A percentile compares a stretch with the other conserved stretches of the same genome.
phyloP scores from a whole-genome alignment of 2,888 invertebrate species.

The Eremobia ochroleuca region DNA sequence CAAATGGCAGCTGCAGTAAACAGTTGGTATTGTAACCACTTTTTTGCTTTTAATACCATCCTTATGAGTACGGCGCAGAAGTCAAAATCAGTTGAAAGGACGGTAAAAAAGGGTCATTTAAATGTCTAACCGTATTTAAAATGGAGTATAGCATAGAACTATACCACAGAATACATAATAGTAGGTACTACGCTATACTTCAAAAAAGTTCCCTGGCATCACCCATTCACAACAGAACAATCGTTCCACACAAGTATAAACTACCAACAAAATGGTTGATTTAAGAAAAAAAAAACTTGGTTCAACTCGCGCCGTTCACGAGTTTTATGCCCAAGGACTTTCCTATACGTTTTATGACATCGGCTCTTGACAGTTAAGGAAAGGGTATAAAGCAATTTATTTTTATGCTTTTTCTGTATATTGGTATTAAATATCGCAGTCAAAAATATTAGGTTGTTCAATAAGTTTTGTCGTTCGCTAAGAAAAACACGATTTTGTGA shows the following conservation, averaged over 20 bases:
- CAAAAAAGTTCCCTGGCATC: conserved; percentile 20
- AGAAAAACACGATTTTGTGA: too few species aligned
- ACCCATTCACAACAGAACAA: conserved; percentile 48
- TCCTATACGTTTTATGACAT: conserved; percentile 59
- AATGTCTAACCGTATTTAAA: too few species aligned
- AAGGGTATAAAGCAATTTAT: conserved; percentile 63
- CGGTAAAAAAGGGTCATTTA: too few species aligned
- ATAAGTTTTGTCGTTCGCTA: too few species aligned
- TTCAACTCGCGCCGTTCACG: conserved; percentile 42
- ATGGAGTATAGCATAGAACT: background rate
- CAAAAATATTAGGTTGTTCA: too few species aligned
- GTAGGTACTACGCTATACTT: too few species aligned
- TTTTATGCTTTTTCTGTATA: conserved; percentile 60
- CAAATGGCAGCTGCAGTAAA: too few species aligned
- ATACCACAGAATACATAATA: too few species aligned
- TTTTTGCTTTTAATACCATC: too few species aligned
- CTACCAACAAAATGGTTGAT: conserved; percentile 51
- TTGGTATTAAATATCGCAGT: conserved; percentile 56
- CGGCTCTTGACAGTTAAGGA: conserved; percentile 52
- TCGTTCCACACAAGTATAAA: conserved; percentile 22
- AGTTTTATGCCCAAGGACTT: conserved; percentile 64
- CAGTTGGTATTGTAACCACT: too few species aligned
- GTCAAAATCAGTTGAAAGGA: too few species aligned
- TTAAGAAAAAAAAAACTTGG: conserved; percentile 66
- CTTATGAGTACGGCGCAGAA: too few species aligned